phyloP scores from a whole-genome alignment of 1,140 invertebrate species.

The Tenebrio molitor region DNA sequence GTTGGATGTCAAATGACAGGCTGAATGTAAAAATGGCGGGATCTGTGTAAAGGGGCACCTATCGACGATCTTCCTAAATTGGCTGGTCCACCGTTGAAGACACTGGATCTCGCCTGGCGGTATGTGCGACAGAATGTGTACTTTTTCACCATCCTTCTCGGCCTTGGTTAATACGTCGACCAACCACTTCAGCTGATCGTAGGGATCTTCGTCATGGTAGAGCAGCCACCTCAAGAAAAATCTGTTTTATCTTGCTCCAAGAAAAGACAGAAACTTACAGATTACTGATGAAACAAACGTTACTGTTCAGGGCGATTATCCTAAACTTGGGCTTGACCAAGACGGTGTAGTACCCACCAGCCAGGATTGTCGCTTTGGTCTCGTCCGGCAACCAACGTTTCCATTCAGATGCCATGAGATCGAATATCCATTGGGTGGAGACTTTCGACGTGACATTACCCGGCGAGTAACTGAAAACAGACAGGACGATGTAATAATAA shows the following conservation, averaged over 20 bases:
- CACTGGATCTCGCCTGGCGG: constrained; percentile 76
- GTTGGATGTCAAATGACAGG: no score
- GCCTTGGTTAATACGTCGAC: constrained; percentile 77
- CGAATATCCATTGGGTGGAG: constrained; percentile 79
- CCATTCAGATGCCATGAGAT: constrained; percentile 76
- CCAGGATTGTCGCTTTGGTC: constrained; percentile 73
- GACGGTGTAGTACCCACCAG: constrained; percentile 80
- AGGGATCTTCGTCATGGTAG: constrained; percentile 73
- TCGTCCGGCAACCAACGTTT: constrained; percentile 74
- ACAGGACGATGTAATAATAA: no score
- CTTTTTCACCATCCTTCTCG: constrained; percentile 79
- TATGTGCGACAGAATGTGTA: constrained; percentile 88
- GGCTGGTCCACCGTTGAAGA: constrained; percentile 75
- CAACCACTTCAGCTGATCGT: constrained; percentile 86
- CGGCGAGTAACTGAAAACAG: constrained; percentile 49
- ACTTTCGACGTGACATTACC: constrained; percentile 60
- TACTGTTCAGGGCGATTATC: constrained; percentile 81
- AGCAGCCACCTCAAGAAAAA: constrained; percentile 71
- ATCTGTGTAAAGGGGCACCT: no score
- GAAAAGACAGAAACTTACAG: constrained; percentile 73
- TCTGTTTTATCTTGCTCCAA: constrained; percentile 22
- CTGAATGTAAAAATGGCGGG: no score
- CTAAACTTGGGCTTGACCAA: constrained; percentile 75
- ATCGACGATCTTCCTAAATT: constrained; percentile 74
- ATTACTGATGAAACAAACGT: constrained; percentile 79